These are phyloP conservation scores for Hydrotaea cyrtoneurina DNA, from an alignment of 2,888 invertebrate species.

Conservation along the genomic window DNA sequence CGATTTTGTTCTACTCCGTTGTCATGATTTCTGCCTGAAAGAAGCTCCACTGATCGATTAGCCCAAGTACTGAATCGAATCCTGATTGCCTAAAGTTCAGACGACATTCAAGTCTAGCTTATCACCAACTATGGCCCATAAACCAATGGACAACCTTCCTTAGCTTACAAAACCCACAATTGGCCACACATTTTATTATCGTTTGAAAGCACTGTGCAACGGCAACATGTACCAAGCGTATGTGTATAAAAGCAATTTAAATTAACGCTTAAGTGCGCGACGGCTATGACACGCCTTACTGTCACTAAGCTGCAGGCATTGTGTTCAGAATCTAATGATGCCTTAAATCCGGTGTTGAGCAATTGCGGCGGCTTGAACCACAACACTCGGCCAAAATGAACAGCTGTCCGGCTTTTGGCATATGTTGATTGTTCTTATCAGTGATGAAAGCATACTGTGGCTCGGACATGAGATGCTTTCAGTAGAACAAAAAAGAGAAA, in stretches of 20 bases:
- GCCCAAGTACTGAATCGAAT: no score
- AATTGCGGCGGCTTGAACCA: neutral
- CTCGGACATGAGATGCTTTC: no score
- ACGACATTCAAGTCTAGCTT: no score
- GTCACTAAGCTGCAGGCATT: conserved; percentile 14
- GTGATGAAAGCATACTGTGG: neutral
- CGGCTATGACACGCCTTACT: conserved; percentile 23
- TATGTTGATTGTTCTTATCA: neutral
- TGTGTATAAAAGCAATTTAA: neutral
- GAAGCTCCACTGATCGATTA: no score
- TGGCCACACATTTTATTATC: no score
- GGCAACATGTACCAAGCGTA: neutral
- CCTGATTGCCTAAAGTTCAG: no score
- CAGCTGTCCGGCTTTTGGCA: neutral
- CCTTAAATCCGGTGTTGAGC: neutral
- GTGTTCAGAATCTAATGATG: neutral
- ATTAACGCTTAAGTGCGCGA: conserved; percentile 3
- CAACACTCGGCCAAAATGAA: neutral
- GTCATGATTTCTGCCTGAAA: no score
- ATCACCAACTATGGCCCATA: no score
- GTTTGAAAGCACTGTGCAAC: neutral
- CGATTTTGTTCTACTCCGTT: no score
- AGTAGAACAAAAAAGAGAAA: no score
- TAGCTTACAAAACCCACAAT: no score
- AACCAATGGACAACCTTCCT: no score